Evolutionary conservation across 2,113 vertebrate genomes (phyloP).

Genomic region (Archilochus colubris): DNA sequence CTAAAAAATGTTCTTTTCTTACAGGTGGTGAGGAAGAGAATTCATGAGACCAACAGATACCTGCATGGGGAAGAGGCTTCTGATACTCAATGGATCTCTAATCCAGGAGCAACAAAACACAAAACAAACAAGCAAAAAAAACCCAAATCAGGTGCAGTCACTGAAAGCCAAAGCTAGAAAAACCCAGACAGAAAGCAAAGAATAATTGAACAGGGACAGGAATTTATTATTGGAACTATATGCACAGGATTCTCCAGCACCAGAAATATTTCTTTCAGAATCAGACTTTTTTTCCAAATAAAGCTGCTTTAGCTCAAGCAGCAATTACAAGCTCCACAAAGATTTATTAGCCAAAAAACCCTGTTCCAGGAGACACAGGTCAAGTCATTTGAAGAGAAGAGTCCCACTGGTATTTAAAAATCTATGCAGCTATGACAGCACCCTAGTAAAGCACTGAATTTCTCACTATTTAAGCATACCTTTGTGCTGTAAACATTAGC

Average conservation of each 20-base stretch:
- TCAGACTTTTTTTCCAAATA: not conserved
- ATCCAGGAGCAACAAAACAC: not conserved
- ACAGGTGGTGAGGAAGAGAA: not conserved
- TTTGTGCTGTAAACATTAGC: not conserved
- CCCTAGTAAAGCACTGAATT: not conserved
- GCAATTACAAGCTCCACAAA: not conserved
- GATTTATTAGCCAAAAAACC: slow-evolving; percentile 8
- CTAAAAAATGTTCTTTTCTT: not conserved
- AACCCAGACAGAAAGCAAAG: not conserved
- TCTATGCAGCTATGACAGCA: not conserved
- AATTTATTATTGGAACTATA: not conserved
- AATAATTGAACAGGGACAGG: not conserved
- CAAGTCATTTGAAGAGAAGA: not conserved
- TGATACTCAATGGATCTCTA: not conserved
- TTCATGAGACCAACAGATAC: not conserved
- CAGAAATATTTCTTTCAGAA: slow-evolving; percentile 2
- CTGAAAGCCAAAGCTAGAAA: not conserved
- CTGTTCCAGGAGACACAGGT: not conserved
- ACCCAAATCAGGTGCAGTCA: not conserved
- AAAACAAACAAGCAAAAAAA: not conserved
- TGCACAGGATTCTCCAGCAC: not conserved
- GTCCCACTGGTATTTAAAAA: slow-evolving; percentile 13
- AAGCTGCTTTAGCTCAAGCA: not conserved
- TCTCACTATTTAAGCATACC: not conserved
- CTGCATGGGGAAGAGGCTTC: not conserved